Conservation (phyloP, 1,140 invertebrate genomes). For the Drosophila arizonae region DNA sequence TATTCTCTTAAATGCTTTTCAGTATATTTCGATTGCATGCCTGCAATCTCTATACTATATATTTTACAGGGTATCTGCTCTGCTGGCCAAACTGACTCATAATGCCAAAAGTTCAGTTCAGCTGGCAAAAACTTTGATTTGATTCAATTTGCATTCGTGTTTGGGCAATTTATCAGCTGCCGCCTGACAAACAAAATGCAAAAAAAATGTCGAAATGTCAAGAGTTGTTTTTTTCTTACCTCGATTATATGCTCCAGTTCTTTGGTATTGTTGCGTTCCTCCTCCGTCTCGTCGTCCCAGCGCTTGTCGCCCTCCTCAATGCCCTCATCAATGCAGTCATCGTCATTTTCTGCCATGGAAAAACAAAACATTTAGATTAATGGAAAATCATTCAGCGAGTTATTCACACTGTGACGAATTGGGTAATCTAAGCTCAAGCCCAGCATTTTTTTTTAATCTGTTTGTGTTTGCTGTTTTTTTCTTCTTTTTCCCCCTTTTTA, state of each 20-base stretch:
- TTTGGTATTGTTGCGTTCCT: slow-evolving; percentile 81
- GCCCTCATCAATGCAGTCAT: slow-evolving; percentile 95
- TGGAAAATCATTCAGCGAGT: not conserved
- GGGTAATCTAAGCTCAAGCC: slow-evolving; percentile 15
- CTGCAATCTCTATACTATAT: not conserved
- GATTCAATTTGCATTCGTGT: slow-evolving; percentile 56
- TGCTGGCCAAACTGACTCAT: slow-evolving; percentile 30
- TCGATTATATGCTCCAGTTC: slow-evolving; percentile 82
- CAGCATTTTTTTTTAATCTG: slow-evolving; percentile 1
- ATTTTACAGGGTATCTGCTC: slow-evolving; percentile 24
- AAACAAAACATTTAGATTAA: slow-evolving; percentile 12
- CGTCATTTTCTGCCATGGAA: slow-evolving; percentile 87
- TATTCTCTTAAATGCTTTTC: too few relatives aligned
- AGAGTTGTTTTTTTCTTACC: slow-evolving; percentile 61
- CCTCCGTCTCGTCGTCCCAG: slow-evolving; percentile 85
- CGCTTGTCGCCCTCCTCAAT: slow-evolving; percentile 86
- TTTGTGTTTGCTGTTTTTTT: not conserved
- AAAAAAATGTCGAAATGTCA: slow-evolving; percentile 41
- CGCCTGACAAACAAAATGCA: slow-evolving; percentile 24
- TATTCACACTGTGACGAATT: slow-evolving; percentile 30
- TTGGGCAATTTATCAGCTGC: slow-evolving; percentile 47
- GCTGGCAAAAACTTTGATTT: slow-evolving; percentile 40
- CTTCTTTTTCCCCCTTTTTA: not conserved
- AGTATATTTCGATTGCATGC: not conserved
- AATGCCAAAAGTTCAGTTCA: slow-evolving; percentile 35